Base-by-base conservation (phyloP, 2,888 invertebrate genomes). In the Laothoe populi region DNA sequence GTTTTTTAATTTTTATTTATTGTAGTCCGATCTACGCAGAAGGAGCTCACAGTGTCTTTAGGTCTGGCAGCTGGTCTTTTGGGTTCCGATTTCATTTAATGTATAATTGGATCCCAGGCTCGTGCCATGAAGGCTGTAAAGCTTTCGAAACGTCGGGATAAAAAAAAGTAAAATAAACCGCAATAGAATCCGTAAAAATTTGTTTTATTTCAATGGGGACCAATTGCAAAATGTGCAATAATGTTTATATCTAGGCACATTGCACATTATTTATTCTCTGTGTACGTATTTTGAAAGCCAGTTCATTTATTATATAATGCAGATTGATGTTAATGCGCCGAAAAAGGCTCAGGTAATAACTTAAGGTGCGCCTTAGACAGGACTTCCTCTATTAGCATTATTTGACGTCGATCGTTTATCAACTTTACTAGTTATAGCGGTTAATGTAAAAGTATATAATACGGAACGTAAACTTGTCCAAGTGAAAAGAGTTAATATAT, bases 341-440 rank as follows among this genome's bases (percentile, higher is more conserved):
- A 68, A 78, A 84, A 81, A 82, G 53, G 86, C 90, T 88, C 90
- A 88, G 90, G 88, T 90, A 91, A 91, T 91, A 90, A 91, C 92
- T 91, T 90, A 89, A 82, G 84, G 86, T 90, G 78, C 88, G 75
- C 89, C 89, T 83, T 71, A 71, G 72, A 35, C 72, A 69, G 70
- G 71, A 70, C 70, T 74, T 82, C 83, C 81, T 90, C 85, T 86
- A 86, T 90, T 86, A 85, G 77, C 74, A 79, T 79, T 83, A 35
- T 53, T 53, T 35, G 84, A 81, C 83, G 82, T 68, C 74, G 73
- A 79, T 77, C 73, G 53, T 11, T 53, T 53, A 53, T 53, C 35
- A 31, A 53, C 35, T 49, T 8, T 11, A 11, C 53, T 64, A 64
- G 57, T 64, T 65, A 64, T 63, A 62, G 64, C 66, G 64, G 66